Conservation (phyloP, 2,113 vertebrate genomes). For the Phainopepla nitens region DNA sequence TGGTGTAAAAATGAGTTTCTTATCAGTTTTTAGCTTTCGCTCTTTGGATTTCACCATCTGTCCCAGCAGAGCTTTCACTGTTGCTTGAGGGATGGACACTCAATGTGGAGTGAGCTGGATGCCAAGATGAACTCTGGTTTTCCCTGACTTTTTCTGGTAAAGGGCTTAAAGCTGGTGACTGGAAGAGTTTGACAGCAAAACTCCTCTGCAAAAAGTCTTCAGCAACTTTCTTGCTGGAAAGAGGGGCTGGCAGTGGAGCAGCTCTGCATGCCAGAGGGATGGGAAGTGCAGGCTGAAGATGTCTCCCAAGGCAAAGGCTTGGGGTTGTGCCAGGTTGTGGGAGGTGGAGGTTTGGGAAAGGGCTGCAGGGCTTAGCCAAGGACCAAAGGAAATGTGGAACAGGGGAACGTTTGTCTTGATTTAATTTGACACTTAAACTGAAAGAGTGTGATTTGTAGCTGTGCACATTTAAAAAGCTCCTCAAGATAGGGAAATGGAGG, state of each 20-base stretch:
- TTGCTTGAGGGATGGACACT: not conserved
- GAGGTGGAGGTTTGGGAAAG: slow-evolving; percentile 55
- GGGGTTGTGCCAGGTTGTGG: slow-evolving; percentile 45
- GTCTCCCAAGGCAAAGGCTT: slow-evolving; percentile 41
- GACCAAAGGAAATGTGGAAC: slow-evolving; percentile 48
- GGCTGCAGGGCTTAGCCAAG: slow-evolving; percentile 44
- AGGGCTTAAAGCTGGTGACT: not conserved
- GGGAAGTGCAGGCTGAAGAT: slow-evolving; percentile 39
- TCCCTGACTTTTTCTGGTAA: not conserved
- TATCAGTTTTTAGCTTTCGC: not conserved
- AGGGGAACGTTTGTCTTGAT: slow-evolving; percentile 60
- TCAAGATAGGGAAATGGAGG: slow-evolving; percentile 47
- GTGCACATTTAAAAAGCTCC: slow-evolving; percentile 5
- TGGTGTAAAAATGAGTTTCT: slow-evolving; percentile 44
- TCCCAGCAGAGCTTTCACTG: not conserved
- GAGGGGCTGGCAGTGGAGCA: not conserved
- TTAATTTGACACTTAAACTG: slow-evolving; percentile 61
- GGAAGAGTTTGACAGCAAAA: not conserved
- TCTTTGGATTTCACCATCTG: not conserved
- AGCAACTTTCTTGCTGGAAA: not conserved
- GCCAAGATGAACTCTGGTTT: not conserved
- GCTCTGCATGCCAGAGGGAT: not conserved
- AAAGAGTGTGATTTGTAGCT: slow-evolving; percentile 56
- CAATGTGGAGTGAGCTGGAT: not conserved
- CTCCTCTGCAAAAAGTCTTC: not conserved